Evolutionary conservation across 2,113 vertebrate species (phyloP).

Genomic region (Origma solitaria): DNA sequence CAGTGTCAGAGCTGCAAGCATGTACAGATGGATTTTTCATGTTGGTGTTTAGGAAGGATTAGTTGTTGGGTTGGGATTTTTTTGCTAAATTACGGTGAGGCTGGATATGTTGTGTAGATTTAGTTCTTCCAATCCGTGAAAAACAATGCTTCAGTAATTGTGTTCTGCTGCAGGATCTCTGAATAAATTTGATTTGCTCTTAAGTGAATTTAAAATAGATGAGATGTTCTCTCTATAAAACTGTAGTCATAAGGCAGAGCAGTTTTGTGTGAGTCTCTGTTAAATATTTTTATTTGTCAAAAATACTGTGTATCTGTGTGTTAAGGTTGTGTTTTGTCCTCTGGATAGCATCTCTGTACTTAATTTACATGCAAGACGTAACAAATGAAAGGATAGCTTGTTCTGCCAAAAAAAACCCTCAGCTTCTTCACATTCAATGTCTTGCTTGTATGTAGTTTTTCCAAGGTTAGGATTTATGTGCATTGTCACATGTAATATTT

Average conservation of each 20-base stretch:
- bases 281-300: not conserved
- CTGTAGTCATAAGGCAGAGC: not conserved
- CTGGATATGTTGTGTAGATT: not conserved
- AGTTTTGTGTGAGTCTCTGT: not conserved
- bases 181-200: constrained; percentile 12
- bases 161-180: not conserved
- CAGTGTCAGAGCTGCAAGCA: not conserved
- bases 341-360: constrained; percentile 9
- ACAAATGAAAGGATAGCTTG: constrained; percentile 1
- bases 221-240: not conserved
- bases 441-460: not conserved
- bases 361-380: constrained; percentile 19
- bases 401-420: not conserved
- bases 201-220: constrained; percentile 18
- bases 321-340: not conserved
- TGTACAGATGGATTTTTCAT: not conserved
- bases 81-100: not conserved
- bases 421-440: not conserved
- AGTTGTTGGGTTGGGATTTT: not conserved
- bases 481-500: not conserved
- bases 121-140: not conserved
- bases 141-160: not conserved
- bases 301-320: not conserved
- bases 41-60: not conserved
- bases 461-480: not conserved